Conservation (phyloP, 2,113 vertebrate genomes). For the Neogale vison region DNA sequence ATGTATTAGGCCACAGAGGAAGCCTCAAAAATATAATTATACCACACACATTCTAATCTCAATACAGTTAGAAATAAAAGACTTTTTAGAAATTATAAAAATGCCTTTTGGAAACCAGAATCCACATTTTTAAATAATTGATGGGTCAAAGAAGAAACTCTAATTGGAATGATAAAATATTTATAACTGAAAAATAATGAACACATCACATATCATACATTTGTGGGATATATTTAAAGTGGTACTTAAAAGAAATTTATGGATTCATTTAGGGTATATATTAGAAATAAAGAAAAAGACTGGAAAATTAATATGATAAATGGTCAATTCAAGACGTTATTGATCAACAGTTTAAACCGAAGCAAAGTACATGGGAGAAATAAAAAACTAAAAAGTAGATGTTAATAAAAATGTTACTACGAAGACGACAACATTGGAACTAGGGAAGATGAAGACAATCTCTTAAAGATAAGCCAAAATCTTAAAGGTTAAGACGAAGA, state of each 20-base stretch:
- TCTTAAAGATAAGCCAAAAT: slow-evolving; percentile 35
- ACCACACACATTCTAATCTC: slow-evolving; percentile 34
- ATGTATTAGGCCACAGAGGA: slow-evolving; percentile 16
- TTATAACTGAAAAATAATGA: slow-evolving; percentile 65
- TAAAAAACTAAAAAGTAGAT: neutral
- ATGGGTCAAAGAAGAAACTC: slow-evolving; percentile 30
- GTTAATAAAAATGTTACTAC: neutral
- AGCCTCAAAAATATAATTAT: slow-evolving; percentile 30
- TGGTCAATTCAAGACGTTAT: neutral
- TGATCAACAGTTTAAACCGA: slow-evolving; percentile 12
- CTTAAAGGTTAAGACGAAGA: neutral
- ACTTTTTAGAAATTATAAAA: slow-evolving; percentile 45
- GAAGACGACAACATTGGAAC: slow-evolving; percentile 18
- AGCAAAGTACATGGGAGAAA: slow-evolving; percentile 34
- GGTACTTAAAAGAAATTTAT: slow-evolving; percentile 44
- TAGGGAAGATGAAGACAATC: neutral
- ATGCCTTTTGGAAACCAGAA: slow-evolving; percentile 43
- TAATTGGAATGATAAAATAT: slow-evolving; percentile 64
- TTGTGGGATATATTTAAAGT: slow-evolving; percentile 34
- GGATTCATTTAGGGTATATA: slow-evolving; percentile 30
- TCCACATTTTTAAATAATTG: slow-evolving; percentile 54
- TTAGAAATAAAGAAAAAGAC: slow-evolving; percentile 9
- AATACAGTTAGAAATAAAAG: slow-evolving; percentile 5
- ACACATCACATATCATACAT: neutral
- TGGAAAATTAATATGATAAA: slow-evolving; percentile 20